phyloP scores from a whole-genome alignment of 2,113 vertebrate species.

The Mungos mungo region DNA sequence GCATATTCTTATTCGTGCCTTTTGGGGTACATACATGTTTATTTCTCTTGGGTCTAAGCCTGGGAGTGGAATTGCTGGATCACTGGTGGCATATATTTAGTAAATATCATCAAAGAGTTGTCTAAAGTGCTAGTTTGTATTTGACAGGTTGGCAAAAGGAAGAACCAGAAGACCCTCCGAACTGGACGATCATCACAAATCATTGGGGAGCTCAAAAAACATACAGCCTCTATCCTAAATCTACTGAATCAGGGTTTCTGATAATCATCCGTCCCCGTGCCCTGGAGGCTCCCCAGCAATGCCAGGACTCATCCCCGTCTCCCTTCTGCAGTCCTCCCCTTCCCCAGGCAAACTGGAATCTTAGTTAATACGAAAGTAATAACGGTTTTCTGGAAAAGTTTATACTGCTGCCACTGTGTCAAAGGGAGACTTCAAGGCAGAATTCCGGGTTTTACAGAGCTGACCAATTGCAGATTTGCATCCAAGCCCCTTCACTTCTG shows the following conservation, averaged over 20 bases:
- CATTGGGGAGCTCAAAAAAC: not conserved
- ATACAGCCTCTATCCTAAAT: not conserved
- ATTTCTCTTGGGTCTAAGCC: not conserved
- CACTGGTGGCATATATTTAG: not conserved
- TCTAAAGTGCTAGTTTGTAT: not conserved
- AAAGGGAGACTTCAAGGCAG: not conserved
- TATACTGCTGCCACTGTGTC: not conserved
- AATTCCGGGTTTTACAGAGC: not conserved
- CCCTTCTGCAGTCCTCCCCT: not conserved
- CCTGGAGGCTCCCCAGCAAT: not conserved
- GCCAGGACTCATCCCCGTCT: not conserved
- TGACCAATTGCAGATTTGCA: not conserved
- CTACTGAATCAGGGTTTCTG: not conserved
- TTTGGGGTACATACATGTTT: not conserved
- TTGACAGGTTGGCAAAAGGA: not conserved
- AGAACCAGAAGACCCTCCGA: not conserved
- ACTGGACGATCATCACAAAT: not conserved
- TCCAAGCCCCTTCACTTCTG: not conserved
- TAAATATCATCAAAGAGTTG: not conserved
- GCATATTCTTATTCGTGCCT: not conserved
- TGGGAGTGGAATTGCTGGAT: not conserved
- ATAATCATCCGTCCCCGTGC: not conserved
- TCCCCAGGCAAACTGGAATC: not conserved
- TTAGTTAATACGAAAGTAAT: conserved; percentile 13
- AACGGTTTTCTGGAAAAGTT: conserved; percentile 35